These are phyloP conservation scores for Sinocyclocheilus maitianheensis DNA, from an alignment of 2,113 vertebrate species.

Conservation along the genomic window DNA sequence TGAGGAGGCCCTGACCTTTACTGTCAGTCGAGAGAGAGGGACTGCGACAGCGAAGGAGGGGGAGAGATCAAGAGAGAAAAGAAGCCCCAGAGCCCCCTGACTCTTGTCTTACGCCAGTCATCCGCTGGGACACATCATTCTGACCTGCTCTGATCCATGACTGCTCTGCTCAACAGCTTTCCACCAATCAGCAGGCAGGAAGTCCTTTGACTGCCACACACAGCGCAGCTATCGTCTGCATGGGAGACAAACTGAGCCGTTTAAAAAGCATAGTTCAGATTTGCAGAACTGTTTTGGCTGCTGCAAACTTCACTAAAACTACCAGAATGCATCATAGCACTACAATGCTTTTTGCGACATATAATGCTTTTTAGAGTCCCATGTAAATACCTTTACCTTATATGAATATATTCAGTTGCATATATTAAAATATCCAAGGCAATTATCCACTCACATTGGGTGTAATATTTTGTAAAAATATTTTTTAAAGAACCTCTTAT, in stretches of 20 bases:
- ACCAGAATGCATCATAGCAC: background rate
- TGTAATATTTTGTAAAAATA: too few relatives aligned
- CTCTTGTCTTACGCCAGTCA: constrained; percentile 14
- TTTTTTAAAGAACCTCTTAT: too few relatives aligned
- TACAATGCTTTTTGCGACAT: too few relatives aligned
- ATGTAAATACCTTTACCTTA: too few relatives aligned
- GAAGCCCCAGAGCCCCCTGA: constrained; percentile 35
- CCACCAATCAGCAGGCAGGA: background rate
- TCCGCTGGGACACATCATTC: constrained; percentile 42
- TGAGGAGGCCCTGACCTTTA: constrained; percentile 76
- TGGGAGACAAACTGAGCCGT: background rate
- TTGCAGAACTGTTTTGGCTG: background rate
- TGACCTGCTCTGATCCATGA: constrained; percentile 37
- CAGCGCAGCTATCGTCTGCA: background rate
- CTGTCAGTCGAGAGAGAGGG: constrained; percentile 71
- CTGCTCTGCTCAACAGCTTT: constrained; percentile 31
- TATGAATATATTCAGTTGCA: too few relatives aligned
- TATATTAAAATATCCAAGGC: too few relatives aligned
- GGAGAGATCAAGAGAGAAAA: background rate
- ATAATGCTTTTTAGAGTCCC: too few relatives aligned
- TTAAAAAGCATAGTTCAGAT: background rate
- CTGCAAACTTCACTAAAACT: background rate
- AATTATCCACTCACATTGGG: too few relatives aligned
- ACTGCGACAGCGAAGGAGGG: constrained; percentile 36
- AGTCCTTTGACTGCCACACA: background rate